Evolutionary conservation across 2,113 vertebrate genomes (phyloP).

Genomic region (Stegostoma tigrinum): DNA sequence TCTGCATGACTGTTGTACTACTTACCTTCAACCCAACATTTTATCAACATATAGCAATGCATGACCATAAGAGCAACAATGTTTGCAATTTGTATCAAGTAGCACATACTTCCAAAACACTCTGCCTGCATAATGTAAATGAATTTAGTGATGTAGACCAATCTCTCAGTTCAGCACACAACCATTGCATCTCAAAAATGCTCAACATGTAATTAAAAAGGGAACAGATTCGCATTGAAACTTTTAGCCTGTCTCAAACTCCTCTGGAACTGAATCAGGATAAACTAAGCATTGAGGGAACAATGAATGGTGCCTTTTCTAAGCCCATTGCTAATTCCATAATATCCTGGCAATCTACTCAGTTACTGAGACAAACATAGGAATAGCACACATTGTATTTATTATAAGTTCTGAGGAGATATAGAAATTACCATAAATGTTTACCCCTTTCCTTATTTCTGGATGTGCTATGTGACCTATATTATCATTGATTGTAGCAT

Average conservation of each 20-base stretch:
- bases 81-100: not conserved
- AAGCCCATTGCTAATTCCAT: not conserved
- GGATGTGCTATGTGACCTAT: not conserved
- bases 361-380: not conserved
- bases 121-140: not conserved
- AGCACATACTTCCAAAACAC: not conserved
- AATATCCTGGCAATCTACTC: not conserved
- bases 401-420: not conserved
- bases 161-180: not conserved
- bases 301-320: not conserved
- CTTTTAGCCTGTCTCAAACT: not conserved
- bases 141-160: not conserved
- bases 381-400: not conserved
- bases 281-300: not conserved
- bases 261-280: not conserved
- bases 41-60: not conserved
- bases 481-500: not conserved
- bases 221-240: not conserved
- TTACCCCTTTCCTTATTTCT: not conserved
- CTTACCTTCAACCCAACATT: not conserved
- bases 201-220: not conserved
- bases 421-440: not conserved
- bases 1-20: not conserved
- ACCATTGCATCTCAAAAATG: not conserved
- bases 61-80: not conserved